Evolutionary conservation across 2,888 invertebrate genomes (phyloP), one percentile per base, ranked within the genome.

Genomic region (Pelosia muscerda): DNA sequence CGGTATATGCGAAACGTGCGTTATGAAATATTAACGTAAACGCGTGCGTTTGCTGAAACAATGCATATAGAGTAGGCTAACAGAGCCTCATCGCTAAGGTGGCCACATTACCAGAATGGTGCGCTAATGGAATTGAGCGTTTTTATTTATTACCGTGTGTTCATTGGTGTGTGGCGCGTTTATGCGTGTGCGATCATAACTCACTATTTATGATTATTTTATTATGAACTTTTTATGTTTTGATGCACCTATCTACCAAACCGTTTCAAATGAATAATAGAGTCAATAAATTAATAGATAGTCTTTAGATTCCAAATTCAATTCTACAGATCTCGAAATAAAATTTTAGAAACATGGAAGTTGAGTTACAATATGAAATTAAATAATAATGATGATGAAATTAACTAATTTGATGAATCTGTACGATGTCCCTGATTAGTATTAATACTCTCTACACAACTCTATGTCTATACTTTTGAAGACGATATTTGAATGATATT

Each of bases 1-100:
- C 84, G 77, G 85, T 87, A 90, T 84, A 83, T 80, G 83, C 81
- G 79, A 84, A 86, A 89, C 90, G 88, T 90, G 89, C 76, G 82
- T 82, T 87, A 87, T 90, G 90, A 90, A 91, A 90, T 89, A 89
- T 90, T 90, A 87, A 92, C 88, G 87, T 77, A 84, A 86, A 91
- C 87, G 86, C 76, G 77, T 76, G 77, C 86, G 88, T 89, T 91
- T 82, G 78, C 78, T 85, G 83, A 84, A 89, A 90, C 89, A 90
- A 89, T 88, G 83, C 85, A 82, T 84, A 82, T 72, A 78, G 78
- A 81, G 78, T 75, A 78, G 69, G 67, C 13, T 61, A 65, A 64
- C 63, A 68, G 68, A 68, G 75, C 73, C 74, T 78, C 78, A 77
- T 78, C 83, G 87, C 84, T 87, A 88, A 90, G 86, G 87, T 87